Conservation (phyloP, 2,888 invertebrate genomes). For the Microctonus brassicae region DNA sequence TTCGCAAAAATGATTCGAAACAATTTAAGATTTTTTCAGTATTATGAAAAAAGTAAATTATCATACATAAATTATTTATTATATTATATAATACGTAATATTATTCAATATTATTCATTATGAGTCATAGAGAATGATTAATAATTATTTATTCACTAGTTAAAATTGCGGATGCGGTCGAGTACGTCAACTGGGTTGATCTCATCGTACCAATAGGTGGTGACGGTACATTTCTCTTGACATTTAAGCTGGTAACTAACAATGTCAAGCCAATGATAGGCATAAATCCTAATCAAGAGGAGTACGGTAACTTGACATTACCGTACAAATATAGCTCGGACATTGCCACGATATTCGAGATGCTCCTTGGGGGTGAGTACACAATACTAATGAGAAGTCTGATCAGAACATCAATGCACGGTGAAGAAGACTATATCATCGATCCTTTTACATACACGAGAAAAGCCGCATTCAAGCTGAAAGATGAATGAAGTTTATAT, state of each 20-base stretch:
- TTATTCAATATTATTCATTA: too few relatives aligned
- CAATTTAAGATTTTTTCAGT: neutral
- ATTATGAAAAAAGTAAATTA: neutral
- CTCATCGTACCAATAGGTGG: constrained; percentile 85
- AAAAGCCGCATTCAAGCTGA: neutral
- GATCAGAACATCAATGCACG: neutral
- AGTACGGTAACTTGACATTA: constrained; percentile 22
- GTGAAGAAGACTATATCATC: neutral
- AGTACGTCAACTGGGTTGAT: constrained; percentile 7
- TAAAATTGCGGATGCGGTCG: neutral
- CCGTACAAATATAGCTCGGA: constrained; percentile 30
- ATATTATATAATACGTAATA: too few relatives aligned
- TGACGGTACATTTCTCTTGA: constrained; percentile 94
- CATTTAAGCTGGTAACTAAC: constrained; percentile 74
- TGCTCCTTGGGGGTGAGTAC: constrained; percentile 17
- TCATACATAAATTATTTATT: neutral
- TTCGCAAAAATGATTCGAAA: neutral
- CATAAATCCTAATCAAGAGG: constrained; percentile 38
- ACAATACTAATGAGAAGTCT: neutral
- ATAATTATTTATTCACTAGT: neutral
- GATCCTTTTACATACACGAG: neutral
- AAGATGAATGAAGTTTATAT: neutral
- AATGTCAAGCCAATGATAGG: constrained; percentile 43
- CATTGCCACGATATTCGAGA: constrained; percentile 43
- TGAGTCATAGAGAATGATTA: neutral